Conservation (phyloP, 2,888 invertebrate genomes). For the Pecten maximus region DNA sequence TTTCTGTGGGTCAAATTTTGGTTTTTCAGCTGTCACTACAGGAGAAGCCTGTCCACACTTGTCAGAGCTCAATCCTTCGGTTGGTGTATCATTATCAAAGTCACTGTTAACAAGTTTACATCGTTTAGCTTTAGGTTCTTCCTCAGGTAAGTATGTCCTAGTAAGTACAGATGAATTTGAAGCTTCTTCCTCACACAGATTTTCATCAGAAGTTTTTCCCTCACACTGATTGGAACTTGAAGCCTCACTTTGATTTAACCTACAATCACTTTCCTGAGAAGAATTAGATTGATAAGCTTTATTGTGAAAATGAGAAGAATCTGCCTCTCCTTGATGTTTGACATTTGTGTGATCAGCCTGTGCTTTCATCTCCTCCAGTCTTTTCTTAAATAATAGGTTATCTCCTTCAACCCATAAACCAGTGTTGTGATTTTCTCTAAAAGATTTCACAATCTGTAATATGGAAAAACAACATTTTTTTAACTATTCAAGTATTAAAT, state of each 20-base stretch:
- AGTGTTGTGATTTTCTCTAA: slow-evolving; percentile 88
- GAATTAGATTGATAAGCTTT: not conserved
- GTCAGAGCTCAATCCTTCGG: not conserved
- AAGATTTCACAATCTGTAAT: not conserved
- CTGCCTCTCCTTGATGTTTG: not conserved
- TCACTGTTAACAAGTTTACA: not conserved
- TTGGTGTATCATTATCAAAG: not conserved
- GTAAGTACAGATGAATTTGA: not conserved
- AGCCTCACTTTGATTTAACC: not conserved
- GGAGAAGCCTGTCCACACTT: not conserved
- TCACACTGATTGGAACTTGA: not conserved
- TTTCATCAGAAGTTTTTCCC: not conserved
- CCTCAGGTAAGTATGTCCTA: not conserved
- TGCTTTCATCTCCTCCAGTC: slow-evolving; percentile 58
- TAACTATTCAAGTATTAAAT: no score
- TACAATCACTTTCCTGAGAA: not conserved
- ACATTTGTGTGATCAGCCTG: not conserved
- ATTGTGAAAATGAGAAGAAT: not conserved
- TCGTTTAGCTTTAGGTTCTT: slow-evolving; percentile 37
- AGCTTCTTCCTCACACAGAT: not conserved
- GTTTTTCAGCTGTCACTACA: not conserved
- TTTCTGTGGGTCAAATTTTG: slow-evolving; percentile 64
- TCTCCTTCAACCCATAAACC: slow-evolving; percentile 90
- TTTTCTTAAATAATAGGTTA: slow-evolving; percentile 66
- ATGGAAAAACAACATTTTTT: no score